Base-by-base conservation (phyloP, 2,888 invertebrate genomes). In the Trichacis sp. region DNA sequence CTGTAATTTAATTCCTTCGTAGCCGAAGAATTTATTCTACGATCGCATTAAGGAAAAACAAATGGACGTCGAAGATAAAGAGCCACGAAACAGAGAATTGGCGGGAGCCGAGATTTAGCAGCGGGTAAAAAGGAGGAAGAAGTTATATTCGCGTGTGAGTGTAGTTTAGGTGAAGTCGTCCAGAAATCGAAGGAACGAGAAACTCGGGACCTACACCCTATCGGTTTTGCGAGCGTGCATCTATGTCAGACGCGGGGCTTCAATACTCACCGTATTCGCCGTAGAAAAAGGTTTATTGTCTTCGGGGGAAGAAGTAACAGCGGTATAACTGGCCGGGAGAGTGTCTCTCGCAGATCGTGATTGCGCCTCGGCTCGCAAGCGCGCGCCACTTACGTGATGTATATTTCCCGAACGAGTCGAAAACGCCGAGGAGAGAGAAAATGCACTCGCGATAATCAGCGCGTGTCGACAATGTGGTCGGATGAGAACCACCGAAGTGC, bases 381-480 rank as follows among this genome's bases (percentile, higher is more conserved):
- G 14, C 36, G 33, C 49, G 48, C 48, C 42, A 43, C 54, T 40
- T 55, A 12, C 29, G 19, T 11, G 36, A 55, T 55, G 24, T 43
- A 36, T 49, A 18, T 33, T 33, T 18, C 19, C 24, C 48, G 36
- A 20, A 29, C 46, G 43, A 24, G 46, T 14, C 8, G 6, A 29
- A 11, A 14, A 14, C 46, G 33, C 65, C 62, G 57, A n/a, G n/a
- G n/a, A n/a, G 54, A 62, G 64, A 69, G 70, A 70, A 69, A 73
- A 69, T 64, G 59, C 55, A 46, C 56, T 47, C 46, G 42, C 43
- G 68, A 72, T 72, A 72, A 77, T 74, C 75, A 74, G 74, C 65
- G 75, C 75, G 66, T 72, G 68, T 74, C 74, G 73, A 62, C 68
- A 71, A 70, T 57, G 72, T 71, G 49, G 65, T 68, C 63, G 71